Evolutionary conservation across 2,888 invertebrate species (phyloP).

Genomic region (Mechanitis messenoides): DNA sequence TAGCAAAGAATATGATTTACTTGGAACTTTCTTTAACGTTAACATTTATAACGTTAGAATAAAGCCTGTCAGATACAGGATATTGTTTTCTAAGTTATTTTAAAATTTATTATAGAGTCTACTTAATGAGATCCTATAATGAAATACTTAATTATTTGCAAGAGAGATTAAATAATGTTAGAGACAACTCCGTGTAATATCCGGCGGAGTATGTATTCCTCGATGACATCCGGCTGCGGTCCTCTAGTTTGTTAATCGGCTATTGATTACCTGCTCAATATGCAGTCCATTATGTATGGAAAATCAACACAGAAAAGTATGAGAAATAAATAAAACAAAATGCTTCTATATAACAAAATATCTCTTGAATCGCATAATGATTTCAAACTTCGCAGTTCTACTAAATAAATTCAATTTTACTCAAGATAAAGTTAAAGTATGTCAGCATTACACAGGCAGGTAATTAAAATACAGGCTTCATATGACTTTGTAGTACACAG

Average conservation of each 20-base stretch:
- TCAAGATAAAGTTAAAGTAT: not conserved
- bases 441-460: slow-evolving; percentile 4
- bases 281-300: no score
- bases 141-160: not conserved
- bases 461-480: slow-evolving; percentile 17
- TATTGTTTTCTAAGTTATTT: not conserved
- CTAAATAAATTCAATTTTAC: not conserved
- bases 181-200: slow-evolving; percentile 43
- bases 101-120: not conserved
- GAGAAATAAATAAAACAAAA: no score
- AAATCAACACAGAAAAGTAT: no score
- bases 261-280: no score
- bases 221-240: slow-evolving; percentile 41
- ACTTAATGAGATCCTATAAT: not conserved
- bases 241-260: no score
- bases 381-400: not conserved
- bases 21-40: not conserved
- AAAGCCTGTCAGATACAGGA: slow-evolving; percentile 1
- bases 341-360: not conserved
- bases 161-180: slow-evolving; percentile 35
- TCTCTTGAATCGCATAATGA: not conserved
- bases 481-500: slow-evolving; percentile 20
- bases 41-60: slow-evolving; percentile 1
- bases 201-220: slow-evolving; percentile 40
- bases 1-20: slow-evolving; percentile 3